Evolutionary conservation across 2,888 invertebrate species (phyloP).

Genomic region (Archips xylosteana): DNA sequence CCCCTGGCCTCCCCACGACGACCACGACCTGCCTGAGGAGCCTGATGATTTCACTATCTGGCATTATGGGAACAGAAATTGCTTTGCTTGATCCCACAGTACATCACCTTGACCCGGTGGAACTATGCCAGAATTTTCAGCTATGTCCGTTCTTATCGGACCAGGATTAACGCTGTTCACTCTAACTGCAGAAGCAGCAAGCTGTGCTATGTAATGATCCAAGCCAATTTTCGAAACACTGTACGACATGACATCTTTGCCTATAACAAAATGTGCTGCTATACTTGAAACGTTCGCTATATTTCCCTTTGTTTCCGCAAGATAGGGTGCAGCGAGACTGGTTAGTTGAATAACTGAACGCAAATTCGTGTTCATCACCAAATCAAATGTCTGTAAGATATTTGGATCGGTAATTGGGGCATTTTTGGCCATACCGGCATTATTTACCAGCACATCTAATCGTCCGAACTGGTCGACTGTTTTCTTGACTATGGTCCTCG

Average conservation of each 20-base stretch:
- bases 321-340: background rate
- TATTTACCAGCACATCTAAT: conserved; percentile 43
- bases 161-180: conserved; percentile 87
- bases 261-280: background rate
- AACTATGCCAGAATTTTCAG: conserved; percentile 80
- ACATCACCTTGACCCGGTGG: conserved; percentile 67
- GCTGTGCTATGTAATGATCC: conserved; percentile 42
- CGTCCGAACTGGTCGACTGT: conserved; percentile 3
- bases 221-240: conserved; percentile 43
- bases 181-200: conserved; percentile 42
- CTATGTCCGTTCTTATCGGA: conserved; percentile 45
- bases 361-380: background rate
- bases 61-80: too few species aligned
- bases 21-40: too few species aligned
- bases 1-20: too few species aligned
- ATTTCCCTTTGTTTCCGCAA: background rate
- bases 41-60: too few species aligned
- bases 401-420: background rate
- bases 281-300: conserved; percentile 1
- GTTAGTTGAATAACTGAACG: conserved; percentile 1
- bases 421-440: background rate
- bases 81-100: background rate
- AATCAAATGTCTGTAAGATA: background rate
- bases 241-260: conserved; percentile 20
- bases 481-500: conserved; percentile 11